Conservation (phyloP, 2,797 vertebrate genomes). For the Phyllotis vaccarum region DNA sequence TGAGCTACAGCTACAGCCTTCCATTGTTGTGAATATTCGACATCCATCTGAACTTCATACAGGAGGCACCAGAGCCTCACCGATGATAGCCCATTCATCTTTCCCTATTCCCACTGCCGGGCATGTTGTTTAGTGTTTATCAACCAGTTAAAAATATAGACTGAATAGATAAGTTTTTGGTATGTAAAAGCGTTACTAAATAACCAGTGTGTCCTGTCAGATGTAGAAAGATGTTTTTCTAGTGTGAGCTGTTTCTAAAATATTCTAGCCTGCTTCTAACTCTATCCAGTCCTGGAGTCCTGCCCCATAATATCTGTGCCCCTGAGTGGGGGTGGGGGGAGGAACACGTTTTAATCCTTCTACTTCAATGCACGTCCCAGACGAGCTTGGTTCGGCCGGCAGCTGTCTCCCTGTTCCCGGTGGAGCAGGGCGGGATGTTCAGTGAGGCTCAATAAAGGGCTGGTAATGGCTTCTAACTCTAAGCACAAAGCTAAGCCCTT, state of each 20-base stretch:
- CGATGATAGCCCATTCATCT: background rate
- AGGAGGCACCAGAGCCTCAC: background rate
- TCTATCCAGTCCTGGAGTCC: background rate
- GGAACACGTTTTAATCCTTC: background rate
- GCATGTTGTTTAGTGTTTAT: background rate
- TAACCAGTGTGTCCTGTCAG: background rate
- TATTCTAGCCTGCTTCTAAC: conserved; percentile 40
- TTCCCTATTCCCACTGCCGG: background rate
- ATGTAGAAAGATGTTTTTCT: background rate
- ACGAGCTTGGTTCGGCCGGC: background rate
- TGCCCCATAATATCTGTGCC: background rate
- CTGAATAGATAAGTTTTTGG: background rate
- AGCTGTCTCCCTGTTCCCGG: background rate
- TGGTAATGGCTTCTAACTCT: background rate
- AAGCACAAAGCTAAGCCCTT: background rate
- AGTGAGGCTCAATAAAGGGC: background rate
- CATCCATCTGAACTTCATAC: background rate
- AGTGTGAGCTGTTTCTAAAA: conserved; percentile 28
- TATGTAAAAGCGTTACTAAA: background rate
- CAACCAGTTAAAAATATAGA: background rate
- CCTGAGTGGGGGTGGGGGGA: background rate
- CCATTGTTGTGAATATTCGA: too few relatives aligned
- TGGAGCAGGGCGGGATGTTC: background rate
- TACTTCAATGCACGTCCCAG: background rate
- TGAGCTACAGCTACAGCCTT: background rate